Conservation (phyloP, 1,140 invertebrate species). For the Penaeus japonicus region DNA sequence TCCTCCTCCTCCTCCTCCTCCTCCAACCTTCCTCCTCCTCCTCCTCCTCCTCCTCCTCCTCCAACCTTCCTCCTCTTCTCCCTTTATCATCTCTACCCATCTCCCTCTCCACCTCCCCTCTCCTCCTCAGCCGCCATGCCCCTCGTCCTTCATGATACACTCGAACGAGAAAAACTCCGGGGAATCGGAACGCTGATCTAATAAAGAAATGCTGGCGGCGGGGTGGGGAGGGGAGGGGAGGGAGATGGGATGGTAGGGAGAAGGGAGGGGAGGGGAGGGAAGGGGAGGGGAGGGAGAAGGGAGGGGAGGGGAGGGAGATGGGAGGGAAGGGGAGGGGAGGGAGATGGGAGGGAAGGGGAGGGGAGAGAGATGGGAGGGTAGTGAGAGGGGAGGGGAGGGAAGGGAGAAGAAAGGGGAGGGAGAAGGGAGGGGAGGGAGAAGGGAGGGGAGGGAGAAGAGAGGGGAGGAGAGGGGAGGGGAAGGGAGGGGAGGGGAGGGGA, state of each 20-base stretch:
- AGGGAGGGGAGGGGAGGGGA: background rate
- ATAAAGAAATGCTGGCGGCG: too few relatives aligned
- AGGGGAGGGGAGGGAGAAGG: background rate
- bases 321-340: too few relatives aligned
- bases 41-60: background rate
- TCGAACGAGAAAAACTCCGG: background rate
- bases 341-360: background rate
- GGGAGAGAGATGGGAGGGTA: background rate
- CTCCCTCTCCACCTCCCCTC: background rate
- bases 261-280: background rate
- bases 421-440: too few relatives aligned
- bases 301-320: too few relatives aligned
- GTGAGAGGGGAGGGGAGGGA: background rate
- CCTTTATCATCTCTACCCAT: background rate
- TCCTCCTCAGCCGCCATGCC: too few relatives aligned
- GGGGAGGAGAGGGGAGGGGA: background rate
- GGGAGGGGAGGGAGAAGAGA: background rate
- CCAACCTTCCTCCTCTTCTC: background rate
- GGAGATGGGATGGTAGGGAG: background rate
- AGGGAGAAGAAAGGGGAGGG: background rate
- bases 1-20: too few relatives aligned
- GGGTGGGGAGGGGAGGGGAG: too few relatives aligned
- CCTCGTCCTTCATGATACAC: background rate
- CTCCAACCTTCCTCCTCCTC: too few relatives aligned
- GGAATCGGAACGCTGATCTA: too few relatives aligned